Evolutionary conservation across 2,888 invertebrate genomes (phyloP).

Genomic region (Orthosia gothica): DNA sequence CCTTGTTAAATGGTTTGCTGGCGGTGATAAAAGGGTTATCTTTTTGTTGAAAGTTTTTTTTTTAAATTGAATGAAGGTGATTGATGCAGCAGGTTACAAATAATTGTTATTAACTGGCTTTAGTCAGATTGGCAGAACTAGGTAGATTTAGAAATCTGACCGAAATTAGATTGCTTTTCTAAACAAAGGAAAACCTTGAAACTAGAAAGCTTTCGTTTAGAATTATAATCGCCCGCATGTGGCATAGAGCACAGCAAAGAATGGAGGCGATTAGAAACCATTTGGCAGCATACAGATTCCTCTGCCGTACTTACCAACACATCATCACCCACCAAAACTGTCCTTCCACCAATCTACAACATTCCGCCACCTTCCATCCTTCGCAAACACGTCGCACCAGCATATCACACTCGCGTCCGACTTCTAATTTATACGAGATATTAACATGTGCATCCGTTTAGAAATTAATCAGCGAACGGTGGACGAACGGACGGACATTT

Average conservation of each 20-base stretch:
- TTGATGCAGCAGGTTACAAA: neutral
- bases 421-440: constrained; percentile 77
- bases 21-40: constrained; percentile 60
- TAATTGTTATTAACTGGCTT: neutral
- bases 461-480: constrained; percentile 81
- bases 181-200: neutral
- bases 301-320: neutral
- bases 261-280: constrained; percentile 7
- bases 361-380: constrained; percentile 12
- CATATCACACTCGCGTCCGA: constrained; percentile 40
- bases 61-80: neutral
- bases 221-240: too few relatives aligned
- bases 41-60: constrained; percentile 6
- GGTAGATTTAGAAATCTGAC: too few relatives aligned
- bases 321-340: constrained; percentile 16
- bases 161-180: neutral
- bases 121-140: too few relatives aligned
- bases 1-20: constrained; percentile 69
- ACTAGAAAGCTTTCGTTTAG: too few relatives aligned
- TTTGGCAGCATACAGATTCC: constrained; percentile 7
- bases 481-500: constrained; percentile 74
- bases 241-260: neutral
- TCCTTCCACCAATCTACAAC: constrained; percentile 26
- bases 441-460: constrained; percentile 75
- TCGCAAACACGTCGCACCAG: constrained; percentile 24